These are phyloP conservation scores for Macropus fuliginosus DNA, from an alignment of 2,797 vertebrate species.

Conservation along the genomic window DNA sequence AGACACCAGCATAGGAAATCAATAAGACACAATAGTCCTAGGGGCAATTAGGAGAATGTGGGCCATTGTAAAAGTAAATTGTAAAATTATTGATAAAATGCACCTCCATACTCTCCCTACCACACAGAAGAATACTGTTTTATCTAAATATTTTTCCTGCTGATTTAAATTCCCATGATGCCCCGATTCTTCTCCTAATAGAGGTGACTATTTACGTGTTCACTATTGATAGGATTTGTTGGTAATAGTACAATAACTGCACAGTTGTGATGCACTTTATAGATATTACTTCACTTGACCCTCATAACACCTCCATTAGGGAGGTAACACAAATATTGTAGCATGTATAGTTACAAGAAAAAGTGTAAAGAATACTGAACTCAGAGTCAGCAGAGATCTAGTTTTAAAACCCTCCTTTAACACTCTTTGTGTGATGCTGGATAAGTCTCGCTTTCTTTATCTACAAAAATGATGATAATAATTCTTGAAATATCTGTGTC, in stretches of 20 bases:
- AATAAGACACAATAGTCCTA: not conserved
- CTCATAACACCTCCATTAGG: not conserved
- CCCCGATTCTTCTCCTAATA: not conserved
- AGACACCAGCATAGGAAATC: not conserved
- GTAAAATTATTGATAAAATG: conserved; percentile 1
- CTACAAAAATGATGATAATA: not conserved
- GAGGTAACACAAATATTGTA: not conserved
- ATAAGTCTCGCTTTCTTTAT: not conserved
- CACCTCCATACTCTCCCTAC: not conserved
- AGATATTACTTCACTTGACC: not conserved
- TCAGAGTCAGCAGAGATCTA: not conserved
- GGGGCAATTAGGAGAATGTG: not conserved
- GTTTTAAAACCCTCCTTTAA: not conserved
- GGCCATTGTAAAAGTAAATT: not conserved
- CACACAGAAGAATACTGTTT: not conserved
- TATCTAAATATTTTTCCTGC: not conserved
- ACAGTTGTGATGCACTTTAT: not conserved
- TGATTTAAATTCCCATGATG: not conserved
- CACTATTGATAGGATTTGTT: not conserved
- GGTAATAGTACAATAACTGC: not conserved
- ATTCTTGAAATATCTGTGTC: not conserved
- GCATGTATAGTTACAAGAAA: not conserved
- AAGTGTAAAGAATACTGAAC: not conserved
- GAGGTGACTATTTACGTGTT: not conserved
- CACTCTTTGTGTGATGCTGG: not conserved